Evolutionary conservation across 2,888 invertebrate species (phyloP), one percentile per base, ranked within the genome.

Genomic region (Neoitamus cyanurus): DNA sequence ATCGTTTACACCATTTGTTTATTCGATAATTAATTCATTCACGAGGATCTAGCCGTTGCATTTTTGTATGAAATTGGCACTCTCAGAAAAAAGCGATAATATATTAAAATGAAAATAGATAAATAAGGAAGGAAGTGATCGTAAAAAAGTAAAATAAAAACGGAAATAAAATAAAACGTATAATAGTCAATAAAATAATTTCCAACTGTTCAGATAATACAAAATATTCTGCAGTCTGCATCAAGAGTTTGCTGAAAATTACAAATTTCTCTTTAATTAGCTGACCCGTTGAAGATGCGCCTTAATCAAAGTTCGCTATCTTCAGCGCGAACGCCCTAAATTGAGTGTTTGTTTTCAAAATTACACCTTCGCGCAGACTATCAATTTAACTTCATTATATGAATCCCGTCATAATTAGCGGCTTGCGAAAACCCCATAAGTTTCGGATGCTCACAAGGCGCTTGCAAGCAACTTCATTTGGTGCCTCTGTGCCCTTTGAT

Each of bases 311-410:
- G n/a, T n/a, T 31, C 20, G 20, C 58, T 25, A 58, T 58, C 58
- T 58, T 25, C 20, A 42, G 11, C 58, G 58, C 58, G 7, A 73
- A 73, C 73, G 73, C 36, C 73, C 73, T 20, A 73, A 73, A 73
- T 73, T 73, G 34, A 73, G 78, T 78, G 78, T 78, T 78, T 78
- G 78, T 78, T 78, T 78, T 46, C 48, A 48, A 78, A 78, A 78
- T 78, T 78, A 78, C 48, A 78, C 42, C 46, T 78, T 48, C 25
- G 4, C 48, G 42, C 46, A 48, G 78, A 78, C 78, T 78, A 78
- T 78, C 78, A 78, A 78, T 78, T 78, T 78, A 42, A 30, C 30
- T 78, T 48, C 42, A 78, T 78, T 78, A 78, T 48, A 36, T 7
- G 13, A 30, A 78, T 30, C 28, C 25, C 28, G 13, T 28, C 48